Base-by-base conservation (phyloP, 2,113 vertebrate genomes). In the Mus musculus region DNA sequence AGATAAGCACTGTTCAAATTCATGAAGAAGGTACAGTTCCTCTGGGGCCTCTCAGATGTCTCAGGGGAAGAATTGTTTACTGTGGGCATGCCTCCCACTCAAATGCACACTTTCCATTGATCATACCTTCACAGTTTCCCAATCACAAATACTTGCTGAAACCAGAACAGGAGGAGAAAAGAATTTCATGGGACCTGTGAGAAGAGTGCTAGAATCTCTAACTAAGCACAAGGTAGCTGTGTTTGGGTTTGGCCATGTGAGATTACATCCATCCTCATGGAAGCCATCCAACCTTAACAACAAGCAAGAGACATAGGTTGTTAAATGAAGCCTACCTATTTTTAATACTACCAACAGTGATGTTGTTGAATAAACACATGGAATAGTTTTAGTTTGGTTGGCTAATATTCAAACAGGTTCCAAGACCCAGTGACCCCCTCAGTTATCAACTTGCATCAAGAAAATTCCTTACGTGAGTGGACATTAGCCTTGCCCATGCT, bases 191-290 rank as follows among this genome's bases (percentile, higher is more conserved):
- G 20, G 11, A 39, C 26, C 42, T 3, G 4, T 22, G 4, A 69
- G 9, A 42, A 46, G 14, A 36, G 3, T 12, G 16, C 3, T 2
- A 20, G 1, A 2, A 82, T 39, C 26, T 24, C 7, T 52, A 52
- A 76, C 4, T 49, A 17, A 65, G 28, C 24, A 63, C 61, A 63
- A 59, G 30, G 30, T n/a, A 7, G 49, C 4, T 2, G 22, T 17
- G 61, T 88, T 39, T 42, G 17, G 46, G 17, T 61, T 65, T 46
- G 24, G 26, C 10, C 26, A 28, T 11, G 2, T 3, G 11, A 39
- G 36, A 39, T 2, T 26, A 1, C 1, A 59, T 7, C 11, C 7
- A 13, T 6, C 26, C 10, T 71, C 56, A 56, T 4, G 10, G 7
- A 16, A 80, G 36, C 1, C 56, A 76, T 91, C 12, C 46, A 22